A percentile compares a stretch with the other conserved stretches of the same genome.
phyloP scores from a whole-genome alignment of 1,140 invertebrate genomes.

The Macrotrachela quadricornifera region DNA sequence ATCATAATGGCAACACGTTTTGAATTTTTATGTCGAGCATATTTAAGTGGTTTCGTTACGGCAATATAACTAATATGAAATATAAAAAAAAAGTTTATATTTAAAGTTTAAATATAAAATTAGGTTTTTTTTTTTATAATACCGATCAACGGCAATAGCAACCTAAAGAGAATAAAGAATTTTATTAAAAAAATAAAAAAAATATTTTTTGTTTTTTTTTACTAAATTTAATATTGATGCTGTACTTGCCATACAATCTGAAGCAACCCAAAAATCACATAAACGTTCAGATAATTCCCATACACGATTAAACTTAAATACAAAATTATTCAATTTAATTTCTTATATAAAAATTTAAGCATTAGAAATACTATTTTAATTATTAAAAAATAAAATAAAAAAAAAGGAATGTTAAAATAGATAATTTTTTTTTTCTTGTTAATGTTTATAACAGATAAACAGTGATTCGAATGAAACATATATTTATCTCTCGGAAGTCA shows the following conservation, averaged over 20 bases:
- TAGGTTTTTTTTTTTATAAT: slow-evolving; percentile 34
- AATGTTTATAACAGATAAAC: no score
- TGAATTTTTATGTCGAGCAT: slow-evolving; percentile 93
- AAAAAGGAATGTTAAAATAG: no score
- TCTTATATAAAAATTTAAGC: no score
- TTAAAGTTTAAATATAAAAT: background rate
- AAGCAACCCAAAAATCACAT: slow-evolving; percentile 94
- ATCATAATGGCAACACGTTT: slow-evolving; percentile 80
- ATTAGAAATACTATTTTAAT: no score
- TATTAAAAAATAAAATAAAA: no score
- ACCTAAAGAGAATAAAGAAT: slow-evolving; percentile 30
- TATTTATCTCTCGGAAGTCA: no score
- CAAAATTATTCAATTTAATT: no score
- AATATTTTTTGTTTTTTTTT: no score
- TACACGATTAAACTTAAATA: slow-evolving; percentile 6
- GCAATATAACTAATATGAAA: slow-evolving; percentile 65
- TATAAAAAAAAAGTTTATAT: background rate
- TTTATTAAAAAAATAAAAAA: no score
- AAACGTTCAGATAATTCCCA: slow-evolving; percentile 70
- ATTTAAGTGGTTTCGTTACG: slow-evolving; percentile 92
- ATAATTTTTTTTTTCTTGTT: no score
- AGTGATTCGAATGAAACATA: no score
- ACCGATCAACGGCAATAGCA: slow-evolving; percentile 96
- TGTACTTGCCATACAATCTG: slow-evolving; percentile 92
- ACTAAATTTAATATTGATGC: slow-evolving; percentile 95